Percentiles rank a stretch among this genome's conserved stretches.
Evolutionary conservation across 2,797 vertebrate species (phyloP).

Genomic region (Helicolenus hilgendorfi): DNA sequence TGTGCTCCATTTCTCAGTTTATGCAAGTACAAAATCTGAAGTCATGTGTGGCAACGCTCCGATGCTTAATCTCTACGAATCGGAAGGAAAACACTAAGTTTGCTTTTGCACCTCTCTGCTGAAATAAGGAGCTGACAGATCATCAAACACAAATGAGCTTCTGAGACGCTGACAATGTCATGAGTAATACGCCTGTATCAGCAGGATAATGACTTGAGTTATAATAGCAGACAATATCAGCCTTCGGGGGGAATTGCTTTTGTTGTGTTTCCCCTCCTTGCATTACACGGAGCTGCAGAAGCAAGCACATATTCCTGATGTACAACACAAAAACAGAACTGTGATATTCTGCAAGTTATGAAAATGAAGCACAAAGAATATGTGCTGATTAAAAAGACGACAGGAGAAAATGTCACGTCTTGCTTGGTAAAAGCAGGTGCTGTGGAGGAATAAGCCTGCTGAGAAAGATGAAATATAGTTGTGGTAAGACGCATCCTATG

Average conservation of each 20-base stretch:
- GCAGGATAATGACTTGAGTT: slow-evolving; percentile 10
- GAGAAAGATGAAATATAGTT: slow-evolving; percentile 47
- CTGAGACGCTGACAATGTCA: neutral
- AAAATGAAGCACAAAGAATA: neutral
- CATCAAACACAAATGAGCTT: slow-evolving; percentile 7
- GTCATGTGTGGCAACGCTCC: slow-evolving; percentile 42
- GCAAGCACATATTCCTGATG: slow-evolving; percentile 6
- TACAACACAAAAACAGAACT: neutral
- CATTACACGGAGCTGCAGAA: slow-evolving; percentile 43
- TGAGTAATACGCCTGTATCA: neutral
- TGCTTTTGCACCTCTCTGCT: neutral
- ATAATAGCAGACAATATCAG: slow-evolving; percentile 14
- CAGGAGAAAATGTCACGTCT: neutral
- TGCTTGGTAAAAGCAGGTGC: neutral
- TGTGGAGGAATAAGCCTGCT: neutral
- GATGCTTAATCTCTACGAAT: slow-evolving; percentile 34
- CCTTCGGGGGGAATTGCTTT: slow-evolving; percentile 20
- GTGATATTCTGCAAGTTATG: neutral
- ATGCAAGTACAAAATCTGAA: slow-evolving; percentile 10
- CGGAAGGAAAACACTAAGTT: slow-evolving; percentile 14
- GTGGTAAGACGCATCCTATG: slow-evolving; percentile 31
- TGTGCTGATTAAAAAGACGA: neutral
- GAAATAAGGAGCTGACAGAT: slow-evolving; percentile 3
- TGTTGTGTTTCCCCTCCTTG: slow-evolving; percentile 17
- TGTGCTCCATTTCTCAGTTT: neutral